A percentile compares a stretch with the other conserved stretches of the same genome.
phyloP scores from a whole-genome alignment of 2,888 invertebrate genomes.

The Toxonevra muliebris region DNA sequence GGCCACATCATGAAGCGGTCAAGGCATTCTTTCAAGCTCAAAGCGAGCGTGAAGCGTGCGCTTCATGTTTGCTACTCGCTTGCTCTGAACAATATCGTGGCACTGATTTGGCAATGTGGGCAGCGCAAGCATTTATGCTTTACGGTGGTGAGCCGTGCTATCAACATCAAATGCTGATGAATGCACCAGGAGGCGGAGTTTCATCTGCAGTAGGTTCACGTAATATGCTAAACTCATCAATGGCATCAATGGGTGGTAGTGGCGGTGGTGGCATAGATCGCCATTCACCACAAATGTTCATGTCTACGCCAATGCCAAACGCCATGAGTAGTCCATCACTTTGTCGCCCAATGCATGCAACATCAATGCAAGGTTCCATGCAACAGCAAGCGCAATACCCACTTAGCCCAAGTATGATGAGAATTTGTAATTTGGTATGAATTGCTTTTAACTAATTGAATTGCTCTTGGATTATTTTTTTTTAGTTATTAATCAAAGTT shows the following conservation, averaged over 20 bases:
- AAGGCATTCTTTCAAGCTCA: conserved; percentile 83
- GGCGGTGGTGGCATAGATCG: conserved; percentile 46
- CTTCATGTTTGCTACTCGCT: conserved; percentile 85
- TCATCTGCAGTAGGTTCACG: conserved; percentile 27
- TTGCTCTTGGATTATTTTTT: not conserved
- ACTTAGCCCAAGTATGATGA: conserved; percentile 64
- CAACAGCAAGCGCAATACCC: conserved; percentile 60
- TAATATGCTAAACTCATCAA: conserved; percentile 35
- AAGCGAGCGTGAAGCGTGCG: conserved; percentile 87
- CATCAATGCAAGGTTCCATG: conserved; percentile 58
- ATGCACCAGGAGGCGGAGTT: conserved; percentile 27
- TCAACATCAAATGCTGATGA: conserved; percentile 51
- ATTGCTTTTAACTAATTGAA: not conserved
- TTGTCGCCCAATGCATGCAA: conserved; percentile 33
- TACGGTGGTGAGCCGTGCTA: conserved; percentile 82
- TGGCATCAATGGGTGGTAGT: conserved; percentile 25
- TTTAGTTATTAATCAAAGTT: conserved; percentile 21
- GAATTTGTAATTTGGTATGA: not conserved
- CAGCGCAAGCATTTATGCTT: conserved; percentile 89
- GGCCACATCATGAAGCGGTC: conserved; percentile 86
- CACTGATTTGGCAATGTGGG: conserved; percentile 82
- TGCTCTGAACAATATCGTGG: conserved; percentile 72
- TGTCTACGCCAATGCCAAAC: conserved; percentile 62
- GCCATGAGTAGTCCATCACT: conserved; percentile 42
- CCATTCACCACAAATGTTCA: conserved; percentile 54